Evolutionary conservation across 2,888 invertebrate genomes (phyloP).

Genomic region (Machimus atricapillus): DNA sequence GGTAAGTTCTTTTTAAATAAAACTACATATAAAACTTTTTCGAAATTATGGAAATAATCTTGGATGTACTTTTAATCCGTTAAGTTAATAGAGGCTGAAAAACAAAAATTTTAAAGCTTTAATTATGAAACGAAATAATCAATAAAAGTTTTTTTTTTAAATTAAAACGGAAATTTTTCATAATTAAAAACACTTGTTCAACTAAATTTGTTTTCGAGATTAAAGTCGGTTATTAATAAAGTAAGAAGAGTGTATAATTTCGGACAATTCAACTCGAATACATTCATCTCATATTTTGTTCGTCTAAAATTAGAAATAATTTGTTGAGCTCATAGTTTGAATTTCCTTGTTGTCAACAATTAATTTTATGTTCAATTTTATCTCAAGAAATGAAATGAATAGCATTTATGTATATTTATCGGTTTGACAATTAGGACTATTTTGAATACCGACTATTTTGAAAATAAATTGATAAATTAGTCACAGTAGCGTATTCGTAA

Average conservation of each 20-base stretch:
- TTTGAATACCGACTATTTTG: no score
- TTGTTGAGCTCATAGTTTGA: not conserved
- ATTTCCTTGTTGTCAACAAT: not conserved
- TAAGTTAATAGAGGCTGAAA: no score
- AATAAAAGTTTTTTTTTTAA: not conserved
- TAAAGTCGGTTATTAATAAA: not conserved
- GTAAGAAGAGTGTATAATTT: no score
- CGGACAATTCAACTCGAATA: not conserved
- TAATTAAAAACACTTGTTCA: not conserved
- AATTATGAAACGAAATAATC: no score
- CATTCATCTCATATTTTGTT: not conserved
- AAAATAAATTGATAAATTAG: no score
- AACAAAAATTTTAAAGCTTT: no score
- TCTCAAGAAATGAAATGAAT: not conserved
- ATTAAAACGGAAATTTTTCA: not conserved
- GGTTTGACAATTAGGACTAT: no score
- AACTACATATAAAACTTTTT: no score
- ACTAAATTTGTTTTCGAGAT: not conserved
- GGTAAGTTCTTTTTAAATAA: conserved; percentile 51
- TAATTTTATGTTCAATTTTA: not conserved
- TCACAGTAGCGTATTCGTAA: no score
- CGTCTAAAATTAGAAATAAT: not conserved
- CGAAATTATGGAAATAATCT: no score
- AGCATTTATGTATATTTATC: no score
- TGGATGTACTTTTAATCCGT: no score